Percentiles rank a stretch among this genome's conserved stretches.
Conservation (phyloP, 2,888 invertebrate genomes). For the Leptopilina myrica region DNA sequence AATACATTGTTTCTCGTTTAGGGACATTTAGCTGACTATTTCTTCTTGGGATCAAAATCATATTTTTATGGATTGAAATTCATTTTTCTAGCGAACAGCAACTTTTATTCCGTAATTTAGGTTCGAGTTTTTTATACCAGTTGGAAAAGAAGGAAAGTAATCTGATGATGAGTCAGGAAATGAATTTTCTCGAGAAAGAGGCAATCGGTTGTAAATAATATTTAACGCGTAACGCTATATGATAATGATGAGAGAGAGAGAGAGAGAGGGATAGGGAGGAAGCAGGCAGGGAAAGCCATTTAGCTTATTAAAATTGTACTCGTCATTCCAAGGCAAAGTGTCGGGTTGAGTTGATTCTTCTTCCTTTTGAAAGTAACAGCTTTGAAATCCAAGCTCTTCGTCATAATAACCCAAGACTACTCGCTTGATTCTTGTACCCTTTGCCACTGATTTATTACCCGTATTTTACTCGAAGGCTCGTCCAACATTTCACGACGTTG, state of each 20-base stretch:
- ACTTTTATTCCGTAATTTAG: too few relatives aligned
- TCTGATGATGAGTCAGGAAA: slow-evolving; percentile 11
- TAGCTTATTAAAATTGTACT: slow-evolving; percentile 32
- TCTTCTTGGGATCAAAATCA: too few relatives aligned
- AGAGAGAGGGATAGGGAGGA: too few relatives aligned
- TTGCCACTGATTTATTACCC: slow-evolving; percentile 34
- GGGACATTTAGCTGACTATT: too few relatives aligned
- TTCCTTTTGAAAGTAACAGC: slow-evolving; percentile 2
- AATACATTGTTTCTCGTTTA: too few relatives aligned
- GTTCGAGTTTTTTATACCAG: not conserved
- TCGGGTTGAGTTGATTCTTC: slow-evolving; percentile 25
- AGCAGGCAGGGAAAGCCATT: slow-evolving; percentile 1
- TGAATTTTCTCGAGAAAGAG: slow-evolving; percentile 23
- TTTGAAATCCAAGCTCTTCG: slow-evolving; percentile 25
- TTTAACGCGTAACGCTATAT: not conserved
- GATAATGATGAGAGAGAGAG: too few relatives aligned
- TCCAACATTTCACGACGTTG: slow-evolving; percentile 39
- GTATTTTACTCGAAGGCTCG: slow-evolving; percentile 36
- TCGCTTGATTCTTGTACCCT: slow-evolving; percentile 30
- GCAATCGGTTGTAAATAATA: slow-evolving; percentile 36
- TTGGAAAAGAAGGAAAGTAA: not conserved
- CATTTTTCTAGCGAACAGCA: too few relatives aligned
- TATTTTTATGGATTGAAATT: too few relatives aligned
- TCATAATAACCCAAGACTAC: slow-evolving; percentile 25
- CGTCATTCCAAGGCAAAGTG: slow-evolving; percentile 6